Base-by-base conservation (phyloP, 1,140 invertebrate species). In the Drosophila prosaltans region DNA sequence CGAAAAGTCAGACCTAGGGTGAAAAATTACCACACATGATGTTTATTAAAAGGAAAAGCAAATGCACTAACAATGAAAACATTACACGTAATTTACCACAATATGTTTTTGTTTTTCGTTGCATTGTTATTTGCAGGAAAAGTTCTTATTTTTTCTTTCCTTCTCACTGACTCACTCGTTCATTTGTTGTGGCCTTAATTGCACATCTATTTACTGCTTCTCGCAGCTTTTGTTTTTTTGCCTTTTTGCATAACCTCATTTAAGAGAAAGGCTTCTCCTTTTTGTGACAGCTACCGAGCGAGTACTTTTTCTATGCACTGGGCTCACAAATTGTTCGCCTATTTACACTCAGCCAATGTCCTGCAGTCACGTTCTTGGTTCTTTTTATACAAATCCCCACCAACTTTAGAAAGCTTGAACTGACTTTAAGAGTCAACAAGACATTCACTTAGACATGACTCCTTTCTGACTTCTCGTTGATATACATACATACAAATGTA, bases 111-210 rank as follows among this genome's bases (percentile, higher is more conserved):
- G 36, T 8, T 43, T 48, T 41, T 41, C 24, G 40, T 9, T 54
- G 9, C 63, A 9, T 7, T 26, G 28, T 69, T 76, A 60, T 63
- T 59, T 21, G 16, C 11, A 28, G 39, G 21, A 7, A 73, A 70
- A 64, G 58, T 76, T 63, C 59, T 63, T 63, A 30, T 30, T 36
- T 3, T 36, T 7, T 7, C n/a, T 36, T 5, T 36, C 32, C 6
- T 7, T 24, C 54, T 57, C 40, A 40, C 54, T 43, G 39, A 61
- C 66, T 63, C 69, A 57, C 64, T 64, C 67, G 63, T 67, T 65
- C 71, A 82, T 82, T 82, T 82, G 74, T 68, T 78, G 74, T 78
- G 74, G 67, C 71, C 66, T 74, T 80, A 74, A 74, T 80, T 74
- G 58, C 65, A 40, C 71, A 26, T 51, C 21, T 74, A 66, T 77